phyloP scores from a whole-genome alignment of 2,888 invertebrate genomes.

The Eilema depressum region DNA sequence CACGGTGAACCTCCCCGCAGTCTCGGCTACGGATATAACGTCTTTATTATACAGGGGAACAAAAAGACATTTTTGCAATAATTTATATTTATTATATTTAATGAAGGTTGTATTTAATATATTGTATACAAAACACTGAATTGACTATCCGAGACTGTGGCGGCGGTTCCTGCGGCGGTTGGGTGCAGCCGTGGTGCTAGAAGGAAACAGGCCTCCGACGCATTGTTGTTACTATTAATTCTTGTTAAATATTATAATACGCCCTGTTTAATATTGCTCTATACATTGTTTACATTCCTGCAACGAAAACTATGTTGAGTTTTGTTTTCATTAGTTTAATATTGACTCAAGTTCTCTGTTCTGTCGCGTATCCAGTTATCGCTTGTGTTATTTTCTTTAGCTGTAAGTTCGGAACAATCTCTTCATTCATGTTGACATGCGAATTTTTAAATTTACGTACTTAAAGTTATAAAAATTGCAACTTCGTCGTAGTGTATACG shows the following conservation, averaged over 20 bases:
- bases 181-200: slow-evolving; percentile 78
- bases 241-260: slow-evolving; percentile 76
- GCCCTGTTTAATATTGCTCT: slow-evolving; percentile 81
- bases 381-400: slow-evolving; percentile 70
- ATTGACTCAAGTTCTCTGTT: slow-evolving; percentile 69
- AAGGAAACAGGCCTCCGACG: slow-evolving; percentile 75
- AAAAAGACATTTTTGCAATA: slow-evolving; percentile 49
- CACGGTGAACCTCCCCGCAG: slow-evolving; percentile 25
- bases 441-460: slow-evolving; percentile 81
- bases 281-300: slow-evolving; percentile 85
- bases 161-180: slow-evolving; percentile 25
- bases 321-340: slow-evolving; percentile 83
- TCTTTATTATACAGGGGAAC: slow-evolving; percentile 42
- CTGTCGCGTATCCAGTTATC: slow-evolving; percentile 77
- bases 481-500: slow-evolving; percentile 73
- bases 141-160: slow-evolving; percentile 16
- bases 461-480: slow-evolving; percentile 71
- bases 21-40: slow-evolving; percentile 26
- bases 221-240: slow-evolving; percentile 79
- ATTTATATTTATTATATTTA: slow-evolving; percentile 47
- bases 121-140: slow-evolving; percentile 35
- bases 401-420: slow-evolving; percentile 75
- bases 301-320: slow-evolving; percentile 83
- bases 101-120: slow-evolving; percentile 45
- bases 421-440: slow-evolving; percentile 71